These are phyloP conservation scores for Ostrea edulis DNA, from an alignment of 1,140 invertebrate species.

Conservation along the genomic window DNA sequence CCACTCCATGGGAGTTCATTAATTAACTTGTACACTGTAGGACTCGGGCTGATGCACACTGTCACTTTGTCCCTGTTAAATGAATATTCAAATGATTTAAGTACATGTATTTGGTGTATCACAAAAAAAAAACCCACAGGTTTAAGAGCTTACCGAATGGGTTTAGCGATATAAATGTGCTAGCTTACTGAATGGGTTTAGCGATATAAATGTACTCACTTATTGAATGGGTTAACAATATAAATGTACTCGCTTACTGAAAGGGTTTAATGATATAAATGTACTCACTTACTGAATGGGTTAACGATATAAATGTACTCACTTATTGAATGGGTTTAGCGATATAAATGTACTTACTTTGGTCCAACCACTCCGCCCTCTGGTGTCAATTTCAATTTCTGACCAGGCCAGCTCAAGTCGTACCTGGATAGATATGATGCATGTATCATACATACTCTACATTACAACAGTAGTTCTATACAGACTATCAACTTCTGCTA, in stretches of 20 bases:
- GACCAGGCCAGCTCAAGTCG: slow-evolving; percentile 44
- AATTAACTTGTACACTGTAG: slow-evolving; percentile 27
- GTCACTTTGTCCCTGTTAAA: slow-evolving; percentile 15
- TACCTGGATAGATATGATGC: slow-evolving; percentile 13
- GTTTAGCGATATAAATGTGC: no score
- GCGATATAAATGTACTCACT: slow-evolving; percentile 5
- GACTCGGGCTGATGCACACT: slow-evolving; percentile 45
- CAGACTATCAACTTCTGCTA: no score
- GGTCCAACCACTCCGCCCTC: slow-evolving; percentile 42
- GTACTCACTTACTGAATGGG: no score
- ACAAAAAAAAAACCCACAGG: no score
- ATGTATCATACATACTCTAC: no score
- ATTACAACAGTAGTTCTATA: no score
- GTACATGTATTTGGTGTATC: no score
- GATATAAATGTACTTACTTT: slow-evolving; percentile 23
- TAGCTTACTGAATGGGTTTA: background rate
- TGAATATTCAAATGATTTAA: background rate
- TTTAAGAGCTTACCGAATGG: background rate
- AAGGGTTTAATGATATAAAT: no score
- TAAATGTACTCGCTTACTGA: background rate
- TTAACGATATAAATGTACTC: no score
- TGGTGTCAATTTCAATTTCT: slow-evolving; percentile 41
- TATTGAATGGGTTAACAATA: no score
- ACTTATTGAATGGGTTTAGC: background rate
- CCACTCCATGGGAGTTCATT: slow-evolving; percentile 46